phyloP scores from a whole-genome alignment of 2,888 invertebrate genomes.

The Epistrophella euchroma region DNA sequence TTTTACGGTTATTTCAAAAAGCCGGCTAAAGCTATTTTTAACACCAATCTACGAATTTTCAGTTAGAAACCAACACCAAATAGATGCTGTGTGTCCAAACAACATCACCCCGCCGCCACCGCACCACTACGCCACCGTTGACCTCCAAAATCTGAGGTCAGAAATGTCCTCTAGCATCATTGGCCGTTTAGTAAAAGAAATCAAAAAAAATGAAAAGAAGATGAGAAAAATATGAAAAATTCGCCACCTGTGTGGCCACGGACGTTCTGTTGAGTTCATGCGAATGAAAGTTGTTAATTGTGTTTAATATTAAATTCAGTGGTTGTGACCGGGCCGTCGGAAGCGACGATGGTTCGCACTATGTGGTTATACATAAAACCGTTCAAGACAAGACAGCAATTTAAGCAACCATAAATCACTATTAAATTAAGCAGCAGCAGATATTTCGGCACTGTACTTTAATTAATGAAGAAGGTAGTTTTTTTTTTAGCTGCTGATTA shows the following conservation, averaged over 20 bases:
- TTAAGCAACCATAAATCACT: conserved; percentile 58
- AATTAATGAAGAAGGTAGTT: conserved; percentile 43
- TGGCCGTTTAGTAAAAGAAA: not conserved
- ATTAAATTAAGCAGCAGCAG: conserved; percentile 35
- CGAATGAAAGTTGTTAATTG: conserved; percentile 66
- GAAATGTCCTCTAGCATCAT: not conserved
- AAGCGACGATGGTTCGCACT: not conserved
- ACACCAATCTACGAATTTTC: conserved; percentile 2
- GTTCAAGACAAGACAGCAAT: conserved; percentile 14
- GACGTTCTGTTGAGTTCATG: not conserved
- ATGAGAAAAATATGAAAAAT: conserved; percentile 7
- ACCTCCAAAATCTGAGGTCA: conserved; percentile 45
- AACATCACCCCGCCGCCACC: no score
- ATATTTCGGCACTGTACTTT: conserved; percentile 30
- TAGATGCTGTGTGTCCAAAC: conserved; percentile 49
- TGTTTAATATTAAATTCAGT: conserved; percentile 31
- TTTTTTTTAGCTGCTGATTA: conserved; percentile 45
- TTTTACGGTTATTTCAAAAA: conserved; percentile 13
- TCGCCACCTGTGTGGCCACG: conserved; percentile 28
- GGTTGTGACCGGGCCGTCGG: not conserved
- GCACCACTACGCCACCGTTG: conserved; percentile 5
- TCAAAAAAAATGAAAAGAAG: conserved; percentile 13
- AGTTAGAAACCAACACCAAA: conserved; percentile 18
- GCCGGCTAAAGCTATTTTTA: conserved; percentile 21
- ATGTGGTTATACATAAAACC: not conserved